phyloP scores from a whole-genome alignment of 2,113 vertebrate genomes.

The Scopus umbretta region DNA sequence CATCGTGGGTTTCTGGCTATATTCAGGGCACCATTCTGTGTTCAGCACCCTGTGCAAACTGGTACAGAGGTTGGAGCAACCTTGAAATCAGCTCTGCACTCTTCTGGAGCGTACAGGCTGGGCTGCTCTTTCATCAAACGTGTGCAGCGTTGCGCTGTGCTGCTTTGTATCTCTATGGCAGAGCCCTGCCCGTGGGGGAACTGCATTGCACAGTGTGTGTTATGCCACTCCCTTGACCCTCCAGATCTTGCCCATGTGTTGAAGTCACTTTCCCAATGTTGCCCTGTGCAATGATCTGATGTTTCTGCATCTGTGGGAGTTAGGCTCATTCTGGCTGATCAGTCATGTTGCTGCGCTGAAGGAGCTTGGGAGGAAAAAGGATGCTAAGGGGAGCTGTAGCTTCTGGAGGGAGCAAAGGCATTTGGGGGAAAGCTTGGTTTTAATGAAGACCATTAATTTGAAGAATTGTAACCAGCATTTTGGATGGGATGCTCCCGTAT shows the following conservation, averaged over 20 bases:
- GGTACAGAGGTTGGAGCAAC: not conserved
- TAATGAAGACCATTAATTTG: not conserved
- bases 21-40: not conserved
- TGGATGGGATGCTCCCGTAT: not conserved
- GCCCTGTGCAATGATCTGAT: not conserved
- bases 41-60: not conserved
- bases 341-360: not conserved
- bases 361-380: not conserved
- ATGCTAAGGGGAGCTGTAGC: not conserved
- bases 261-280: not conserved
- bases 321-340: not conserved
- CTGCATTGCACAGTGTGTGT: no score
- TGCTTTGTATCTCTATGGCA: not conserved
- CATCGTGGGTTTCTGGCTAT: not conserved
- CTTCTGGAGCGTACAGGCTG: not conserved
- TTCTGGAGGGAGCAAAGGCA: not conserved
- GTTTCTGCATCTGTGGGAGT: not conserved
- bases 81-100: not conserved
- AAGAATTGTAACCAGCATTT: not conserved
- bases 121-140: not conserved
- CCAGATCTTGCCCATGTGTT: not conserved
- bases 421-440: not conserved
- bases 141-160: not conserved
- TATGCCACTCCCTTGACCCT: not conserved
- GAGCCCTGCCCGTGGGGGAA: not conserved